A percentile compares a stretch with the other conserved stretches of the same genome.
Conservation (phyloP, 2,797 vertebrate genomes). For the Melanotaenia nigrans region DNA sequence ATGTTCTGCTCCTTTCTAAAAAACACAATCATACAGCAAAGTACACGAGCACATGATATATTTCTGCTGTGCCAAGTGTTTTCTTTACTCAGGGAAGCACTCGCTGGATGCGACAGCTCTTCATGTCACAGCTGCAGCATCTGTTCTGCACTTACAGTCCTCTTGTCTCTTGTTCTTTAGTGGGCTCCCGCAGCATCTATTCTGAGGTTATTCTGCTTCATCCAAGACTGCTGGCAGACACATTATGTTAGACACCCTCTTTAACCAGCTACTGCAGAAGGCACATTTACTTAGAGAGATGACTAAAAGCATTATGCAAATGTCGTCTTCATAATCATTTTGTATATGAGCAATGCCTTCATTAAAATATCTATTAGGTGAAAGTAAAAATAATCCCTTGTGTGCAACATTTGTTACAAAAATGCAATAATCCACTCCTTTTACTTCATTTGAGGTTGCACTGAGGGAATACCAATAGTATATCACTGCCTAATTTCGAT, state of each 20-base stretch:
- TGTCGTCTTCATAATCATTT: conserved; percentile 53
- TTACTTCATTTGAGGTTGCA: conserved; percentile 27
- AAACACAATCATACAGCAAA: conserved; percentile 67
- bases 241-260: conserved; percentile 49
- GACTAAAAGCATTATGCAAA: conserved; percentile 67
- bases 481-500: conserved; percentile 58
- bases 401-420: conserved; percentile 9
- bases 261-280: conserved; percentile 44
- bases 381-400: conserved; percentile 9
- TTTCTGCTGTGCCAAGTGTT: conserved; percentile 81
- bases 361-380: conserved; percentile 45
- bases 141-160: conserved; percentile 73
- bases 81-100: conserved; percentile 75
- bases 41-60: conserved; percentile 77
- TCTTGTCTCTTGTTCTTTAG: conserved; percentile 69
- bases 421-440: conserved; percentile 15
- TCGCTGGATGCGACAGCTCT: conserved; percentile 78
- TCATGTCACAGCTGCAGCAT: conserved; percentile 81
- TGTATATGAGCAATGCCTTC: conserved; percentile 40
- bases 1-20: conserved; percentile 51
- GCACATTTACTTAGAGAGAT: conserved; percentile 52
- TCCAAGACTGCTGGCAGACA: conserved; percentile 69
- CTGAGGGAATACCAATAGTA: conserved; percentile 41
- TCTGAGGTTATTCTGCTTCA: conserved; percentile 68
- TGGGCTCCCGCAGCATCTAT: conserved; percentile 67